Base-by-base conservation (phyloP, 1,140 invertebrate species). In the Goniozus legneri region DNA sequence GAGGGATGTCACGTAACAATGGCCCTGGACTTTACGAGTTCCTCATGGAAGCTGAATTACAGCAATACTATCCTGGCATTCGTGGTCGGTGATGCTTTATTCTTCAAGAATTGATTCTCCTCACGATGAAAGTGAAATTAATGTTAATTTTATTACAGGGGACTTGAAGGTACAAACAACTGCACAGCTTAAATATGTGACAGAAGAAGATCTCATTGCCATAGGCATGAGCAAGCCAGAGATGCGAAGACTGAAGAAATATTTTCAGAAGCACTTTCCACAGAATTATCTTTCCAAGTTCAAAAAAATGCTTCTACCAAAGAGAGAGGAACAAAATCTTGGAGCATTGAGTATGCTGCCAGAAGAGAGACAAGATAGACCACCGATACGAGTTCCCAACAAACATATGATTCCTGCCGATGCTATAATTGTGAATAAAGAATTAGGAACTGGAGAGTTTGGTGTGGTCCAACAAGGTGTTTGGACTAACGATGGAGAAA, bases 381-480 rank as follows among this genome's bases (percentile, higher is more conserved):
- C 69, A 3, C 62, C 69, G 0, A 64, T 75, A 34, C 65, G 84
- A 62, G 85, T 89, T 35, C 89, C 91, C 34, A 88, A 88, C 61
- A 95, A 94, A 73, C 95, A 98, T 67, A 95, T 98, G 53, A 99
- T 99, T 65, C 89, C 93, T 16, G 84, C 89, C 2, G 93, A 97
- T 61, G 87, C 88, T 36, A 95, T 99, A 58, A 87, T 88, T 27
- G 87, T 97, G 3, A 94, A 95, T 68, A 97, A 97, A 73, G 91
- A 95, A 69, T 73, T 51, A 24, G 95, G 95, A 16, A 88, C 87
- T 54, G 96, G 97, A 10, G 95, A 99, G 69, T 98, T 99, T 79
- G 96, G 96, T 7, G 87, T 95, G 6, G 96, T 98, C 0, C 95
- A 97, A 63, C 95, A 98, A 73, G 96, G 93, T 2, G 90, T 97